These are phyloP conservation scores for Catostomus latipinnis DNA, from an alignment of 2,797 vertebrate genomes.

Conservation along the genomic window DNA sequence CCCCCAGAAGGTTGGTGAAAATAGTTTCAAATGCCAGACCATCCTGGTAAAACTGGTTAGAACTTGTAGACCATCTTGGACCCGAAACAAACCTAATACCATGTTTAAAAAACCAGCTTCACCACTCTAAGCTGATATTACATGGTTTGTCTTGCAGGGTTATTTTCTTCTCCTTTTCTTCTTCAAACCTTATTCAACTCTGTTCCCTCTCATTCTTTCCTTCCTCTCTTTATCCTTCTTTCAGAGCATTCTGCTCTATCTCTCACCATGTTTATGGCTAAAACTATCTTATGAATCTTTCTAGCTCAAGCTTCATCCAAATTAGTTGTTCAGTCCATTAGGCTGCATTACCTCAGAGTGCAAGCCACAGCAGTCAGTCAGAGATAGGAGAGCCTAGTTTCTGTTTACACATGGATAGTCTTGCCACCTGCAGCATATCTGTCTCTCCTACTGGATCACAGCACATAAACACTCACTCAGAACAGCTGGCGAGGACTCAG, in stretches of 20 bases:
- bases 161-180: background rate
- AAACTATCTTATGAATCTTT: conserved; percentile 26
- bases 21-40: background rate
- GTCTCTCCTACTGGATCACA: conserved; percentile 42
- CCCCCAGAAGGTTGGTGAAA: too few relatives aligned
- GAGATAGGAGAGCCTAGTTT: conserved; percentile 34
- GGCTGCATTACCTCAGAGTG: conserved; percentile 20
- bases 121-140: background rate
- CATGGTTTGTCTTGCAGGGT: background rate
- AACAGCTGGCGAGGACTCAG: conserved; percentile 15
- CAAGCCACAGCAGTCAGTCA: conserved; percentile 14
- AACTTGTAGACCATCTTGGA: background rate
- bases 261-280: conserved; percentile 40
- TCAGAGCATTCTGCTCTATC: conserved; percentile 19
- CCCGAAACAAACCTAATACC: background rate
- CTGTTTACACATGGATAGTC: conserved; percentile 37
- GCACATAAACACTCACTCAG: conserved; percentile 43
- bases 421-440: conserved; percentile 42
- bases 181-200: conserved; percentile 1
- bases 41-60: background rate
- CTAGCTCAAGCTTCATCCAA: background rate
- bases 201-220: background rate
- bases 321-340: conserved; percentile 19
- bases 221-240: background rate
- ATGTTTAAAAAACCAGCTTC: background rate